Conservation (phyloP, 1,140 invertebrate species). For the Ostrea edulis region DNA sequence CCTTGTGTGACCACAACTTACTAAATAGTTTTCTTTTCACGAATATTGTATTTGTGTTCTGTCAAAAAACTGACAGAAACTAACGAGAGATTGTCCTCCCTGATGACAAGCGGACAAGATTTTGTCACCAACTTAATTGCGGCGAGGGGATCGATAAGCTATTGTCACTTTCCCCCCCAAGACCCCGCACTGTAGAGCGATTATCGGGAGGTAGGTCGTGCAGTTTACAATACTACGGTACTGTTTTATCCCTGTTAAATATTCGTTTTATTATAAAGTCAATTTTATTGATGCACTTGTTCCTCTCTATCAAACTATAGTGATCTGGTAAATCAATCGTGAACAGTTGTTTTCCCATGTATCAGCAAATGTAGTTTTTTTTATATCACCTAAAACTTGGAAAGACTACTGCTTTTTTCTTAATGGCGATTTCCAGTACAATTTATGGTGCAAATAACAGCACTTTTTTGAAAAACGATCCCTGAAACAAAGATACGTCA, state of each 20-base stretch:
- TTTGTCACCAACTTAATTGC: constrained; percentile 17
- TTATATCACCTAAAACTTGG: neutral
- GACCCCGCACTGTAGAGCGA: neutral
- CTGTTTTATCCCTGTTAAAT: neutral
- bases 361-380: neutral
- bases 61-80: constrained; percentile 31
- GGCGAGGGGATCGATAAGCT: constrained; percentile 29
- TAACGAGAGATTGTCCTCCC: constrained; percentile 5
- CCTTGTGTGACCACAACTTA: neutral
- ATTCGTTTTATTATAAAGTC: constrained; percentile 5
- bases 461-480: neutral
- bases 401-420: neutral
- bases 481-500: neutral
- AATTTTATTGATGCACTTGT: constrained; percentile 28
- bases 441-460: neutral
- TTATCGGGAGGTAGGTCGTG: neutral
- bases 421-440: neutral
- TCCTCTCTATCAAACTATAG: neutral
- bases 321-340: constrained; percentile 12
- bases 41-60: neutral
- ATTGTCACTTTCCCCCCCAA: constrained; percentile 11
- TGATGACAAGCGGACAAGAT: neutral
- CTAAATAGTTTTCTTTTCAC: constrained; percentile 13
- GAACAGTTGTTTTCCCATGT: neutral
- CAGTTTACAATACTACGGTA: neutral